Base-by-base conservation (phyloP, 1,140 invertebrate genomes). In the Apis cerana region DNA sequence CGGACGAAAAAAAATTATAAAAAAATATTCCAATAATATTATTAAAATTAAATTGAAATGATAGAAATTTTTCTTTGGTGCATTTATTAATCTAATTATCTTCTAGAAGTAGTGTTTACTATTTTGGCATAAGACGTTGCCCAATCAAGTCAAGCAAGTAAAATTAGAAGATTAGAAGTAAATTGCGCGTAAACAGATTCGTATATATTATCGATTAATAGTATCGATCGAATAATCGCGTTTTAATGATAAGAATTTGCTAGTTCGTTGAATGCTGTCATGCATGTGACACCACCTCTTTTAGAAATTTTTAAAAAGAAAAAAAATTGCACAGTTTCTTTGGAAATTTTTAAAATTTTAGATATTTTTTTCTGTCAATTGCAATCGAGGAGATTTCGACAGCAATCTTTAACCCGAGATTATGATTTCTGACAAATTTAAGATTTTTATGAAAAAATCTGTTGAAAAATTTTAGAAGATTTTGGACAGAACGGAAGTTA, bases 311-410 rank as follows among this genome's bases (percentile, higher is more conserved):
- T 21, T 52, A 58, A 19, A 33, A 3, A 17, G n/a, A 61, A 43
- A 21, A 61, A 75, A n/a, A 11, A 19, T 75, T 50, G 17, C 72
- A 43, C 72, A 62, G 17, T 21, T 75, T 75, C 72, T 43, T 58
- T 75, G 50, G 43, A 75, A 75, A 50, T 75, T 23, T 75, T 15
- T 23, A 11, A 19, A 17, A 23, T 27, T 17, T 21, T 13, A 5
- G 5, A 9, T 10, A 17, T 0, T 17, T 4, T 56, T 71, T 56
- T 33, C 23, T 33, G 17, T 7, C 23, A 5, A 11, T 15, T 7
- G 17, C 48, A 27, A 13, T 54, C 1, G 11, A 19, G 10, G 15
- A 48, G 1, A 7, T n/a, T 43, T 48, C 12, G 8, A 48, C 65
- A 0, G 43, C 43, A 21, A 68, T 21, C 48, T 54, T 33, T 27